Conservation (phyloP, 2,797 vertebrate genomes). For the Pyrocephalus nanus region DNA sequence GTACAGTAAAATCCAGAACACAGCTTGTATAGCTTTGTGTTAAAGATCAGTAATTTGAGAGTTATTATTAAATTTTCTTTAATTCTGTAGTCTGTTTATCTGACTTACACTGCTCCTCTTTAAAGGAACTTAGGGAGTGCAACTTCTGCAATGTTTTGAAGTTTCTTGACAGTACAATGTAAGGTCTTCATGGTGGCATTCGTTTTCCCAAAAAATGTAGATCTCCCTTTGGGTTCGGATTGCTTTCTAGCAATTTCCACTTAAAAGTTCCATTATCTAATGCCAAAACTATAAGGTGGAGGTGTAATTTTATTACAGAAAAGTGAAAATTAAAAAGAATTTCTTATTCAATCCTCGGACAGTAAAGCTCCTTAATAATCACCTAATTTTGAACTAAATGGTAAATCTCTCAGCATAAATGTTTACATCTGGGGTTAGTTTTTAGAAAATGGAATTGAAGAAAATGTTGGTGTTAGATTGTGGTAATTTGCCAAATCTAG, state of each 20-base stretch:
- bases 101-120: background rate
- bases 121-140: background rate
- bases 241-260: background rate
- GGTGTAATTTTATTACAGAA: background rate
- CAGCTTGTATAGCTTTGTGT: background rate
- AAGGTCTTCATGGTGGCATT: background rate
- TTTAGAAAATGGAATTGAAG: background rate
- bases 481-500: background rate
- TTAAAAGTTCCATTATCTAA: background rate
- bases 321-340: background rate
- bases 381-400: background rate
- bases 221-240: background rate
- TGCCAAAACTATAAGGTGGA: background rate
- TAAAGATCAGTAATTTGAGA: background rate
- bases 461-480: background rate
- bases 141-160: background rate
- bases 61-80: background rate
- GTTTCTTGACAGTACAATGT: background rate
- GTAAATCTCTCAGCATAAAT: background rate
- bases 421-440: background rate
- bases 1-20: background rate
- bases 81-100: background rate
- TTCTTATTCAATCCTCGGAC: background rate
- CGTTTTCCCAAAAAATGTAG: background rate
- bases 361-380: background rate